These are phyloP conservation scores for Heliconius congener DNA, from an alignment of 1,140 invertebrate genomes.

Conservation along the genomic window DNA sequence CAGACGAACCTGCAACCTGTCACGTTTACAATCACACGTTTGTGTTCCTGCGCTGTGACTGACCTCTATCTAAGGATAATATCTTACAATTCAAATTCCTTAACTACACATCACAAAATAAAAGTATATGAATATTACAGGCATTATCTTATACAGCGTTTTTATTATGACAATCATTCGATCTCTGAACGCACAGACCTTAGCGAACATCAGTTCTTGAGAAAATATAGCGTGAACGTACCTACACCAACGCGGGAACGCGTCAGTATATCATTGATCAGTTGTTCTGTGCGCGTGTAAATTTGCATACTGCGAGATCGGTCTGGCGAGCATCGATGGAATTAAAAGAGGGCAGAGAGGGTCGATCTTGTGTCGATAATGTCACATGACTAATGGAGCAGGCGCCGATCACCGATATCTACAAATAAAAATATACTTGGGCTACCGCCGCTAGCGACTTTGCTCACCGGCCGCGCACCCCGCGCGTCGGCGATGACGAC, in stretches of 20 bases:
- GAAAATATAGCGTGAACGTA: conserved; percentile 39
- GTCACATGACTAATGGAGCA: conserved; percentile 79
- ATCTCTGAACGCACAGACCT: conserved; percentile 45
- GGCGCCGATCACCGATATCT: conserved; percentile 76
- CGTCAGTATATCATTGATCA: conserved; percentile 73
- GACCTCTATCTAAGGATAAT: background rate
- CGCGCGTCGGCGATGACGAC: background rate
- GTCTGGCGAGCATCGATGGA: conserved; percentile 61
- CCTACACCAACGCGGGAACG: conserved; percentile 32
- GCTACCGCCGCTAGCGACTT: conserved; percentile 48
- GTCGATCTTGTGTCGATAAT: conserved; percentile 75
- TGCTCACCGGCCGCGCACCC: background rate
- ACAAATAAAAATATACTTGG: conserved; percentile 72
- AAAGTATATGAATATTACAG: background rate
- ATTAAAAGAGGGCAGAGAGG: conserved; percentile 69
- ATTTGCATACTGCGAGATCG: conserved; percentile 66
- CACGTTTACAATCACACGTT: too few species aligned
- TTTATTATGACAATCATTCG: conserved; percentile 42
- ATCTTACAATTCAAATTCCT: background rate
- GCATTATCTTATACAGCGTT: conserved; percentile 5
- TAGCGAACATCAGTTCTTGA: conserved; percentile 36
- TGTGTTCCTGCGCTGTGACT: too few species aligned
- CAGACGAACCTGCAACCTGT: too few species aligned
- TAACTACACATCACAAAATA: conserved; percentile 8
- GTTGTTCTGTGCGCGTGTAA: conserved; percentile 60